These are phyloP conservation scores for Dolichotis patagonum DNA, from an alignment of 2,113 vertebrate genomes.

Conservation along the genomic window DNA sequence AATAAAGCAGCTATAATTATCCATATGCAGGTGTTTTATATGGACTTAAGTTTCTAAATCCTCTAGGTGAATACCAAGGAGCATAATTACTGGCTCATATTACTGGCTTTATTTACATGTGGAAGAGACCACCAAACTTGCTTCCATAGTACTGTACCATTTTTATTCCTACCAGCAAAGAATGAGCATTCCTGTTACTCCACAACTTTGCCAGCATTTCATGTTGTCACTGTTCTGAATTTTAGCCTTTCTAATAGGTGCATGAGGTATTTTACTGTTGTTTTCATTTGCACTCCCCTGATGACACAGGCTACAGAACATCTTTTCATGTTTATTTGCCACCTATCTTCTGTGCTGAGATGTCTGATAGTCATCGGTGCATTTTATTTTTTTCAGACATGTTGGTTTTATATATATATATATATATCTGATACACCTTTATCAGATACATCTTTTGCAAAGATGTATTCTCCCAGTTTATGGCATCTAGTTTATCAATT, in stretches of 20 bases:
- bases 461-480: neutral
- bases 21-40: neutral
- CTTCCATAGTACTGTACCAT: neutral
- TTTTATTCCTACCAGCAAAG: neutral
- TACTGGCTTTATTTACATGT: neutral
- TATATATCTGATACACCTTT: neutral
- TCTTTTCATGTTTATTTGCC: neutral
- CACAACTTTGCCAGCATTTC: neutral
- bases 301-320: neutral
- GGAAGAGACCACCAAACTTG: neutral
- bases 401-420: neutral
- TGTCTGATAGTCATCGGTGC: neutral
- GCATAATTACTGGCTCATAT: neutral
- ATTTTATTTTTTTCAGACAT: conserved; percentile 35
- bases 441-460: conserved; percentile 14
- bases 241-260: neutral
- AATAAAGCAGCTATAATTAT: neutral
- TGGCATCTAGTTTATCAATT: neutral
- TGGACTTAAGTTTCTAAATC: neutral
- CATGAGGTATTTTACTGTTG: neutral
- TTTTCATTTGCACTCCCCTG: neutral
- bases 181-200: neutral
- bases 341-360: neutral
- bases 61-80: conserved; percentile 12
- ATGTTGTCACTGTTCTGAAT: neutral